Evolutionary conservation across 2,888 invertebrate species (phyloP), one percentile per base, ranked within the genome.

Genomic region (Pachliopta kotzebuea): DNA sequence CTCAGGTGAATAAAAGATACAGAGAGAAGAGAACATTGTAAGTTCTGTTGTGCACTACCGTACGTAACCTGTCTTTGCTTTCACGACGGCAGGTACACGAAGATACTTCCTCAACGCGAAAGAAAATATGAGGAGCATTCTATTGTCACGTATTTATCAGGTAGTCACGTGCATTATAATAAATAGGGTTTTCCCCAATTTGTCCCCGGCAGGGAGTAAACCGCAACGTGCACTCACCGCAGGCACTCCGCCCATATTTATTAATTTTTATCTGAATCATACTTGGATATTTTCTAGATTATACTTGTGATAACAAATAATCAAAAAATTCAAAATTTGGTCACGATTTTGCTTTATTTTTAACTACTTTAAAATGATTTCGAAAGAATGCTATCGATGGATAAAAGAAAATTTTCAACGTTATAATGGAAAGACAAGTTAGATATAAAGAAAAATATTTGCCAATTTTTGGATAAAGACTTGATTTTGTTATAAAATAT

Each of bases 101-200:
- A 31, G 1, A 1, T 11, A 31, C 11, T 31, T 31, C 31, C 31
- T 11, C 31, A 8, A 8, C 8, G 31, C 11, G 11, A 31, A 31
- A 31, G 9, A 31, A 31, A 31, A 31, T 2, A n/a, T 45, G 1
- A 1, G n/a, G 45, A 45, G n/a, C 7, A n/a, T 18, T 0, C 1
- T 45, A 45, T n/a, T 45, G 45, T 6, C 18, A 45, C 9, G 18
- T 45, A 45, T 52, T 21, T 49, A 57, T 61, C 9, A 9, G 45
- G 23, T 23, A 18, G 60, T 53, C 65, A 65, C 57, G 57, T 60
- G 31, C 29, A 57, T n/a, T 4, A 29, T 9, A 45, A 26, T 29
- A 57, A 65, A 61, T 57, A 49, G 60, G 8, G 45, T 65, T 42
- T 45, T 6, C n/a, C n/a, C 45, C 45, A n/a, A 53, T 58, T 65